Evolutionary conservation across 2,113 vertebrate species (phyloP), one percentile per base, ranked within the genome.

Genomic region (Embiotoca jacksoni): DNA sequence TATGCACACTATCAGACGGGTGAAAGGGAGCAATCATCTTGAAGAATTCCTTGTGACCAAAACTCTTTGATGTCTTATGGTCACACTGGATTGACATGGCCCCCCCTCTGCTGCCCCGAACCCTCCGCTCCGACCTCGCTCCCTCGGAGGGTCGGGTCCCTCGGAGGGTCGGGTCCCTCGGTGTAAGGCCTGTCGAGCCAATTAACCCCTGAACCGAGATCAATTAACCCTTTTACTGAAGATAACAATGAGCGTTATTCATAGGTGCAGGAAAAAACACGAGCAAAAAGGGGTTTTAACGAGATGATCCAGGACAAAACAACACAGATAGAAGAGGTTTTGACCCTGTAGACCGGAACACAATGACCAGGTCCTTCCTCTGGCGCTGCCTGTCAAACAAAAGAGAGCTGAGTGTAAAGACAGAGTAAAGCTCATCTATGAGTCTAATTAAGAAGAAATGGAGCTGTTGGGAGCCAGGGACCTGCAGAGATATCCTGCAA

Each of bases 361-460:
- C 16, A 14, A 14, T 49, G 36, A 3, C 0, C 33, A 14, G 63
- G 35, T 56, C n/a, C 32, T 62, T 2, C 7, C 49, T 49, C 61
- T 41, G 39, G 15, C 7, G 44, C 35, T 59, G 68, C 53, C 11
- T 55, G 56, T 61, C 16, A 60, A 64, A 54, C 8, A 55, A 32
- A 47, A 1, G 44, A 63, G 65, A 35, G 11, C 60, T 37, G 23
- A 23, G 23, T 23, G 23, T 23, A 23, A 23, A 23, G 64, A 79
- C 55, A 46, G 56, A 56, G 30, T 47, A 36, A 79, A 85, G 74
- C 75, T 83, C 60, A 80, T 87, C 81, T 80, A 59, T 72, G 44
- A 65, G 61, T 83, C 75, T 75, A 89, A 91, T 91, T 86, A 92
- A 88, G 84, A 72, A 76, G 54, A 81, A 89, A 81, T 72, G 3